Evolutionary conservation across 2,888 invertebrate species (phyloP).

Genomic region (Alsophila aescularia): DNA sequence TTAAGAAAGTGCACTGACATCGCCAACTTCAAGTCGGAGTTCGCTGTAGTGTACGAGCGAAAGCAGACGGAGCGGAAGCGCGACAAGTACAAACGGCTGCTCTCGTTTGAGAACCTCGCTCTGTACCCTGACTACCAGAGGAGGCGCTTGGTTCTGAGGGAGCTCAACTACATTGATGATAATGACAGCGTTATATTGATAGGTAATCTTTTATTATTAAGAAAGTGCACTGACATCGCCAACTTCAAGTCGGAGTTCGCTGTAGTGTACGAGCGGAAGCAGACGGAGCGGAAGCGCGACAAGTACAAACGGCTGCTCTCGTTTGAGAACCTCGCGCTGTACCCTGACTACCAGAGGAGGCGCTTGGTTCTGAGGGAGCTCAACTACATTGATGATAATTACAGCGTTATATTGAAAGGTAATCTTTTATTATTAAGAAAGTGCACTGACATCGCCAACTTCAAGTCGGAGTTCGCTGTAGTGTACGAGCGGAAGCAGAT

Average conservation of each 20-base stretch:
- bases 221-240: slow-evolving; percentile 89
- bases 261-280: slow-evolving; percentile 89
- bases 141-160: slow-evolving; percentile 89
- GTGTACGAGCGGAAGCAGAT: slow-evolving; percentile 91
- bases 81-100: slow-evolving; percentile 87
- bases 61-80: slow-evolving; percentile 88
- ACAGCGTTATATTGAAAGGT: slow-evolving; percentile 77
- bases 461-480: slow-evolving; percentile 90
- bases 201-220: no score
- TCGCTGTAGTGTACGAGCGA: slow-evolving; percentile 88
- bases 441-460: slow-evolving; percentile 90
- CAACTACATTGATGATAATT: slow-evolving; percentile 85
- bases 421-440: no score
- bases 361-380: slow-evolving; percentile 90
- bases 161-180: slow-evolving; percentile 87
- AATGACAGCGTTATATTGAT: slow-evolving; percentile 77
- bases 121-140: slow-evolving; percentile 96
- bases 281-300: slow-evolving; percentile 87
- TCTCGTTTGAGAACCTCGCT: slow-evolving; percentile 93
- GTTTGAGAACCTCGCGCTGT: slow-evolving; percentile 92
- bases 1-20: slow-evolving; percentile 88
- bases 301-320: slow-evolving; percentile 91
- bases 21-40: slow-evolving; percentile 91
- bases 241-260: slow-evolving; percentile 92
- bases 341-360: slow-evolving; percentile 95